phyloP scores from a whole-genome alignment of 2,113 vertebrate genomes.

The Tetrax tetrax region DNA sequence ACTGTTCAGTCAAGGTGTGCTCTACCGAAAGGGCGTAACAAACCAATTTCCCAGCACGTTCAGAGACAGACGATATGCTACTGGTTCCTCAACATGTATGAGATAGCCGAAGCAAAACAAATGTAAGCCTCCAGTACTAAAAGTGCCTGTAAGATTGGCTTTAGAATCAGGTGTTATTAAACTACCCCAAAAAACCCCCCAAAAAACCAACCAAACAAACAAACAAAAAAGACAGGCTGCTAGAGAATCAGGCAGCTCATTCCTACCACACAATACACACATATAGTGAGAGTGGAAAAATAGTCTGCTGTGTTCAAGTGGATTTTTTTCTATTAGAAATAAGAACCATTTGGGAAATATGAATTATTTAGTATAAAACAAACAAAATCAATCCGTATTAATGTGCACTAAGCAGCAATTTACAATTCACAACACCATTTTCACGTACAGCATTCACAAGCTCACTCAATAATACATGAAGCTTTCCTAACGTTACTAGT shows the following conservation, averaged over 20 bases:
- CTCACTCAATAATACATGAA: slow-evolving; percentile 50
- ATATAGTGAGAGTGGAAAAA: not conserved
- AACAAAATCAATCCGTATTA: slow-evolving; percentile 16
- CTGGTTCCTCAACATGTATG: not conserved
- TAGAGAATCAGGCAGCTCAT: not conserved
- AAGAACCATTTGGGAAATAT: slow-evolving; percentile 40
- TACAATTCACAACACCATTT: slow-evolving; percentile 41
- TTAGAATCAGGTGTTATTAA: not conserved
- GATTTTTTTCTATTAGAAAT: not conserved
- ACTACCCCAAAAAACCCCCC: not conserved
- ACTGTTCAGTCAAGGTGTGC: not conserved
- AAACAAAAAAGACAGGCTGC: not conserved
- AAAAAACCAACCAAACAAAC: too few relatives aligned
- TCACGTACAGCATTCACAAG: not conserved
- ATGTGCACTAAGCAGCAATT: slow-evolving; percentile 30
- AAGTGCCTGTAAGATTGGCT: not conserved
- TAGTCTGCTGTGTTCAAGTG: not conserved
- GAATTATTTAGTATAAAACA: slow-evolving; percentile 50
- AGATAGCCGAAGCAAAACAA: not conserved
- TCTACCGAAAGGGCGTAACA: not conserved
- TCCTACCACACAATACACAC: not conserved
- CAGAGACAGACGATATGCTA: not conserved
- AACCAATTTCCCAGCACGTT: not conserved
- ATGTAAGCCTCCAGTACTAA: not conserved
- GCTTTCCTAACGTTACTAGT: not conserved